Base-by-base conservation (phyloP, 2,797 vertebrate genomes). In the Sebastes minor region DNA sequence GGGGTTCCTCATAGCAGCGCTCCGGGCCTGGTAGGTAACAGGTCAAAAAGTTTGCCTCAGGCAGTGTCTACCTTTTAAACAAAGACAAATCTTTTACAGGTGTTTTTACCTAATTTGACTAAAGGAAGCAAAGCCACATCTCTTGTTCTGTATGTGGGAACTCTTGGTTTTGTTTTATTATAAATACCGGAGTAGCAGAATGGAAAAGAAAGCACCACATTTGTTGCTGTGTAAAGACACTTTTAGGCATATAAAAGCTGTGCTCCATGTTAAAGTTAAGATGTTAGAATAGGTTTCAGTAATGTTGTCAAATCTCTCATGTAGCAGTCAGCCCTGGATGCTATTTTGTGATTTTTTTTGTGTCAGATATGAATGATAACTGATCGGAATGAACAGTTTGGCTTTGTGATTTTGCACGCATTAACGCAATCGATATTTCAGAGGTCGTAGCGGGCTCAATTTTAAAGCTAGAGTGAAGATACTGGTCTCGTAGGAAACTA, bases 31-130 rank as follows among this genome's bases (percentile, higher is more conserved):
- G 57, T 67, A 49, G 87, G 74, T 84, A 82, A 84, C 76, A 78
- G 86, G 87, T 92, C 76, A 84, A 72, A 84, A 84, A 69, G 46
- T 88, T 91, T 82, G 60, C 76, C 76, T 12, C n/a, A 76, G 74
- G 87, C 76, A 23, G 20, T 22, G 10, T 82, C 80, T 76, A 16
- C 5, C 74, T 63, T 25, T 76, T 78, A 64, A 38, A 79, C 73
- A 78, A 73, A 78, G 73, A 65, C 20, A 52, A 64, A 32, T n/a
- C 3, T 30, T 62, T 42, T n/a, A n/a, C 6, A 16, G 14, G 5
- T 42, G 57, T 12, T 53, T 27, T 38, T 62, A 27, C 27, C 14
- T 63, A 27, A 60, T 63, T 62, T 65, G 30, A 52, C 52, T n/a
- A 6, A 10, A 62, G 1, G 35, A 9, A 66, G 42, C 2, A 59